Percentiles rank a stretch among this genome's conserved stretches.
Evolutionary conservation across 2,797 vertebrate species (phyloP).

Genomic region (Bovichtus diacanthus): DNA sequence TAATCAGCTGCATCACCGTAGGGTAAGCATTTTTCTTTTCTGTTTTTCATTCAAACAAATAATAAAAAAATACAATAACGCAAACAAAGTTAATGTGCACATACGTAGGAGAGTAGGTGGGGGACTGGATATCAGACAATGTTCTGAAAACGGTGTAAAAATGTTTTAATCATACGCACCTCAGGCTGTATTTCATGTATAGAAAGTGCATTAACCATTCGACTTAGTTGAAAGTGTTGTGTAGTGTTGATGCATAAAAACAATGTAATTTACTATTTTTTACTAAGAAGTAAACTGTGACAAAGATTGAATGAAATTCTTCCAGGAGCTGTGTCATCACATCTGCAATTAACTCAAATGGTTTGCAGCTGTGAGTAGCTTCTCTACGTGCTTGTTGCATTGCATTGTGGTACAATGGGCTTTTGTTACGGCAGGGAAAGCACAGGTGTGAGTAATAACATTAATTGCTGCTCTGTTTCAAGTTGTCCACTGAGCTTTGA

Average conservation of each 20-base stretch:
- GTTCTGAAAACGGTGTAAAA: background rate
- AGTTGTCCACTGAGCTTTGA: background rate
- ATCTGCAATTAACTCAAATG: background rate
- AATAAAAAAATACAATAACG: background rate
- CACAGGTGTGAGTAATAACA: constrained; percentile 22
- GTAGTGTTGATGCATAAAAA: background rate
- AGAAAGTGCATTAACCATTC: background rate
- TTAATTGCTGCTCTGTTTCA: constrained; percentile 20
- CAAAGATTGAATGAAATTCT: background rate
- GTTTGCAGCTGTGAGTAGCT: constrained; percentile 12
- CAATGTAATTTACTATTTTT: background rate
- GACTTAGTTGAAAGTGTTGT: background rate
- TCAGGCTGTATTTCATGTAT: background rate
- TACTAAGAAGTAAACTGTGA: background rate
- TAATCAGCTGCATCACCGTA: constrained; percentile 87
- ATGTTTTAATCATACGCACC: background rate
- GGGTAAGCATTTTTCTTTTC: constrained; percentile 83
- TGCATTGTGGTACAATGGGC: background rate
- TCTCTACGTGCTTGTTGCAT: background rate
- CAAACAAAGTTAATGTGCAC: background rate
- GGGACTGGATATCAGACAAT: background rate
- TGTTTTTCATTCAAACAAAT: constrained; percentile 15
- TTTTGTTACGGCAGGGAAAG: background rate
- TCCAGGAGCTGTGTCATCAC: background rate
- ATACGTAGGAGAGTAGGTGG: background rate